These are phyloP conservation scores for Scyliorhinus canicula DNA, from an alignment of 2,797 vertebrate genomes.

Conservation along the genomic window DNA sequence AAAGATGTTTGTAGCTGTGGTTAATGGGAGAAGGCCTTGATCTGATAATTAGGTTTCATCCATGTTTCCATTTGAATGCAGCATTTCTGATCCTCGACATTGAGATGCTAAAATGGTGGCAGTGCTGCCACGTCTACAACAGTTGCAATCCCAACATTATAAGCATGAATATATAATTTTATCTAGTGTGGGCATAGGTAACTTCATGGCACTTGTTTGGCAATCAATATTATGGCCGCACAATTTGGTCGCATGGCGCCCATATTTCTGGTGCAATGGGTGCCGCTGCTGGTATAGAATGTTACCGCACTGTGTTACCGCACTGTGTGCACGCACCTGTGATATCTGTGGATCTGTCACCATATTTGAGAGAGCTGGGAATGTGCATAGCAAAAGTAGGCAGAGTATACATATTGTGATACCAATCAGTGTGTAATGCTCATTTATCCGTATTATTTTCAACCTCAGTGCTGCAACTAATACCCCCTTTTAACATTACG, in stretches of 20 bases:
- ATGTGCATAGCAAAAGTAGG: not conserved
- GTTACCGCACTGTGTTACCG: not conserved
- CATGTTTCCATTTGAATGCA: not conserved
- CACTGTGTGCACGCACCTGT: not conserved
- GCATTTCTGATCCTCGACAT: not conserved
- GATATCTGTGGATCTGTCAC: not conserved
- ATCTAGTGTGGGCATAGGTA: too few species aligned
- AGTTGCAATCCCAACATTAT: not conserved
- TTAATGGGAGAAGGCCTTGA: conserved; percentile 18
- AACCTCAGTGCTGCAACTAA: not conserved
- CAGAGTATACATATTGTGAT: not conserved
- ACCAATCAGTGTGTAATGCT: not conserved
- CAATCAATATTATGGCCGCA: not conserved
- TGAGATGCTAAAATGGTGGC: not conserved
- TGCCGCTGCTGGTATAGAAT: too few species aligned
- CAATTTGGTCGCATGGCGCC: not conserved
- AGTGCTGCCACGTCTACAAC: not conserved
- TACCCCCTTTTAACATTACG: not conserved
- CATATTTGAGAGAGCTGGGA: not conserved
- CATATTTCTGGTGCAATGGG: not conserved
- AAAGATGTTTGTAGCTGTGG: not conserved
- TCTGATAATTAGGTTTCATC: conserved; percentile 10
- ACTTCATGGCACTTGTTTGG: not conserved
- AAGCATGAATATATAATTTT: not conserved
- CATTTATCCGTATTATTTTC: not conserved